Evolutionary conservation across 2,797 vertebrate species (phyloP), one percentile per base, ranked within the genome.

Genomic region (Spea hammondii): DNA sequence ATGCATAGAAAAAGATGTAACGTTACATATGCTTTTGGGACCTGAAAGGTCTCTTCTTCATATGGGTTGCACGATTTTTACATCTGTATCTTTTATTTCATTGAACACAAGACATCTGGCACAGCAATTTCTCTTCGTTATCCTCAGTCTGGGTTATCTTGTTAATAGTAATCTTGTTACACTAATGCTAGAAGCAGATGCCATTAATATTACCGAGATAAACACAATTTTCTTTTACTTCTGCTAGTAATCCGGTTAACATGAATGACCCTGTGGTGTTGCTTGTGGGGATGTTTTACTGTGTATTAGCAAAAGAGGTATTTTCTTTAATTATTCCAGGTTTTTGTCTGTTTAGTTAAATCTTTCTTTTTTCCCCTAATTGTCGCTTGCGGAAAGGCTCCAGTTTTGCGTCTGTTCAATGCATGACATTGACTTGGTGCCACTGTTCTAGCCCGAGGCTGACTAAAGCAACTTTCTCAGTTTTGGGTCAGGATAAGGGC

Each of bases 171-270:
- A 72, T 72, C 50, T 13, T 32, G 46, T 72, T 62, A 17, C 5
- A 9, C 5, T 62, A 62, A 62, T 62, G n/a, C 54, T 47, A n/a
- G 70, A 47, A 72, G 70, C 53, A 72, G 70, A 47, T 57, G 51
- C 54, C 53, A 72, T 72, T 13, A 72, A 72, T 46, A 57, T 72
- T 59, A 46, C 44, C 70, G 4, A 57, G 51, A 46, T 62, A 49
- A 67, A 13, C 47, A n/a, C 46, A 45, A 65, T 67, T 67, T 67
- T n/a, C 59, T 62, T 62, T 62, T 62, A 62, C 59, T 62, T 62
- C 5, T 7, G 4, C 59, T 14, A 17, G 14, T 32, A 62, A 62
- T 62, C 14, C 4, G 13, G 11, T 59, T 59, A 5, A 12, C 11
- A 13, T 12, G 11, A 13, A 13, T 59, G 55, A 13, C 5, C 5